Evolutionary conservation across 2,888 invertebrate species (phyloP), one percentile per base, ranked within the genome.

Genomic region (Aphidius colemani): DNA sequence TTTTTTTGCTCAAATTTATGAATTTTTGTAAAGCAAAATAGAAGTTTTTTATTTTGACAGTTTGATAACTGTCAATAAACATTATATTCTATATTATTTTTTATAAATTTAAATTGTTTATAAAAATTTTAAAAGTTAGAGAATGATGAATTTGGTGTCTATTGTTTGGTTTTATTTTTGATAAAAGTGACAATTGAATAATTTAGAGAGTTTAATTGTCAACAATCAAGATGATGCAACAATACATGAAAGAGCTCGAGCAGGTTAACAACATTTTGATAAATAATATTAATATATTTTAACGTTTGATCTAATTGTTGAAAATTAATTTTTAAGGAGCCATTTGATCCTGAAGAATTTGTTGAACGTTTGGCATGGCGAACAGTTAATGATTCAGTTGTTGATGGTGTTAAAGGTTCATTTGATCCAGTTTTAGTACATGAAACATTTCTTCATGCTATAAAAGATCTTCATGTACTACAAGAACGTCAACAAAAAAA

Each of bases 281-380:
- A 43, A 13, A 13, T 0, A 18, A 41, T 30, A 41, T 39, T 18
- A 46, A 48, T 2, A 41, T 11, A 48, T 10, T 7, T 11, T 10
- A 7, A 56, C 9, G 10, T 9, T 30, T 30, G n/a, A n/a, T n/a
- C n/a, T n/a, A n/a, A 9, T 44, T 44, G 2, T 44, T 39, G n/a
- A 8, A 10, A 48, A 53, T 64, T 67, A 67, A 62, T 65, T 69
- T 82, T 83, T 63, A 74, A 98, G 95, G 97, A 97, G 78, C 95
- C 97, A 0, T 98, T 98, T 81, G 95, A 97, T 85, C 92, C 96
- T 9, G 95, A 96, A 77, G 98, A 98, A 80, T 98, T 98, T 85
- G 96, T 99, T 1, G 98, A 99, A 82, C 87, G 97, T 62, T 86
- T 98, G 77, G 98, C 98, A 48, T 95, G 98, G 90, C 88, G 96